phyloP scores from a whole-genome alignment of 2,113 vertebrate species.

The Oostethus manadensis region DNA sequence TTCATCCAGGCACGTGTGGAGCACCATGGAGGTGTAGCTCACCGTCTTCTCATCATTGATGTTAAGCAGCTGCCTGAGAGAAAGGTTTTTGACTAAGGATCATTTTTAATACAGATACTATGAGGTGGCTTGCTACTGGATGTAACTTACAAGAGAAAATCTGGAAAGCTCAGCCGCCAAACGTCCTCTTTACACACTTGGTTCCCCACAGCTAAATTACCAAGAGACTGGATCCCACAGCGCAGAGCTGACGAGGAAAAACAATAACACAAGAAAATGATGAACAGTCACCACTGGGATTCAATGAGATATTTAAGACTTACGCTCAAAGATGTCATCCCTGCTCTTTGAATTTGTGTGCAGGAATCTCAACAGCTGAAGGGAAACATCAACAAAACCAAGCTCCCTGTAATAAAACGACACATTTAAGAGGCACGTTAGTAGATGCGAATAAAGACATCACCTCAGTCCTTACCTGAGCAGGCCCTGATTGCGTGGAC shows the following conservation, averaged over 20 bases:
- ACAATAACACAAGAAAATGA: not conserved
- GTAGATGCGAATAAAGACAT: not conserved
- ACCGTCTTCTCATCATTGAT: conserved; percentile 78
- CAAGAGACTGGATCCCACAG: conserved; percentile 92
- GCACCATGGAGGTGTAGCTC: conserved; percentile 82
- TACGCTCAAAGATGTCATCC: conserved; percentile 57
- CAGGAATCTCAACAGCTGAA: conserved; percentile 57
- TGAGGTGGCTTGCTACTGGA: too few relatives aligned
- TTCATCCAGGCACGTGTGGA: conserved; percentile 83
- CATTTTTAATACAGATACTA: not conserved
- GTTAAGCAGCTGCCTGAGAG: conserved; percentile 71
- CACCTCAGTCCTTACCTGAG: conserved; percentile 73
- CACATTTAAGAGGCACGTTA: not conserved
- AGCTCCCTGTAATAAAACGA: conserved; percentile 53
- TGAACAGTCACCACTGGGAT: not conserved
- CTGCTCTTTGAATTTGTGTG: conserved; percentile 31
- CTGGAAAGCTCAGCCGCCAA: conserved; percentile 70
- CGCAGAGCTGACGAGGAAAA: conserved; percentile 73
- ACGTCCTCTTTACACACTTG: conserved; percentile 81
- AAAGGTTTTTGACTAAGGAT: not conserved
- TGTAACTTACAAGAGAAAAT: conserved; percentile 66
- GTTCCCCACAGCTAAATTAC: conserved; percentile 88
- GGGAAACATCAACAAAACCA: conserved; percentile 62
- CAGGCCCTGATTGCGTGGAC: conserved; percentile 76
- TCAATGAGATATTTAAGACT: conserved; percentile 22